A percentile compares a stretch with the other conserved stretches of the same genome.
phyloP scores from a whole-genome alignment of 1,140 invertebrate species.

The Drosophila miranda region DNA sequence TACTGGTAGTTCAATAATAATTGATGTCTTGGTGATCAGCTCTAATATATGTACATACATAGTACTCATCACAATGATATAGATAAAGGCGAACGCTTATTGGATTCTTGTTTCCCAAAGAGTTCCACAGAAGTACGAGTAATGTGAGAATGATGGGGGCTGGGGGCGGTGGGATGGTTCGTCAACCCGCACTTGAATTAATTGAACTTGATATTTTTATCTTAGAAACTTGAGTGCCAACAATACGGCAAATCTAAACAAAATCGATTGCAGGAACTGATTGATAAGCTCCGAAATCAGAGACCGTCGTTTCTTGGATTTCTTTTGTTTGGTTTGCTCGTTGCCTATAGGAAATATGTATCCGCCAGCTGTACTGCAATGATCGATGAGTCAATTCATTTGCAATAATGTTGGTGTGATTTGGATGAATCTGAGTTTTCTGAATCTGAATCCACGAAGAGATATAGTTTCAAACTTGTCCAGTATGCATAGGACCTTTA shows the following conservation, averaged over 20 bases:
- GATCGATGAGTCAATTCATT: no score
- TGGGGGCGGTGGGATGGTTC: background rate
- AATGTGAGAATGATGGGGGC: no score
- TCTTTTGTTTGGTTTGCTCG: background rate
- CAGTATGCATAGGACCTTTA: background rate
- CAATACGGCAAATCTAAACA: conserved; percentile 19
- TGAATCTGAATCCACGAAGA: background rate
- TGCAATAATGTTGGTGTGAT: no score
- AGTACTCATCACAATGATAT: no score
- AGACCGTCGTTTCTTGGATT: conserved; percentile 2
- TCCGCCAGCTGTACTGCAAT: background rate
- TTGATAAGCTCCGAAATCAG: conserved; percentile 26
- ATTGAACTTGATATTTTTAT: conserved; percentile 27
- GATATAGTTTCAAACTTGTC: background rate
- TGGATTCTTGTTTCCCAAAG: no score
- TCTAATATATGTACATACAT: no score
- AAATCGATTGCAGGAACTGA: conserved; percentile 16
- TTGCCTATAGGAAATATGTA: background rate
- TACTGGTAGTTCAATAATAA: no score
- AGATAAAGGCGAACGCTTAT: no score
- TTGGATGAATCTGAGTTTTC: no score
- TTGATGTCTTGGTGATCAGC: no score
- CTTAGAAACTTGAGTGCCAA: conserved; percentile 21
- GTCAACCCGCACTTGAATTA: conserved; percentile 21
- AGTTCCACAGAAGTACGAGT: no score